Evolutionary conservation across 2,113 vertebrate genomes (phyloP).

Genomic region (Myotis davidii): DNA sequence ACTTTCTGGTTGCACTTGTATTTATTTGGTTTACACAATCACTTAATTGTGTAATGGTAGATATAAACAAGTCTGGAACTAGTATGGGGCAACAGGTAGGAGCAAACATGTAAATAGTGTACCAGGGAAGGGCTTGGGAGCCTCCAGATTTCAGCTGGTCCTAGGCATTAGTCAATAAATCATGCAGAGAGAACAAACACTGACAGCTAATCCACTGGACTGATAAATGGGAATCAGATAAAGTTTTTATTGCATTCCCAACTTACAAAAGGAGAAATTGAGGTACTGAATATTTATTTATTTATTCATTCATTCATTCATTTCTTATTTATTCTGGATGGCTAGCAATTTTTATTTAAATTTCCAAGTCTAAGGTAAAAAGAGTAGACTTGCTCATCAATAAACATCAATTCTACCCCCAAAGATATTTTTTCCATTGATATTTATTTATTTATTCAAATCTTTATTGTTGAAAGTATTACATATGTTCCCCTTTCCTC

Average conservation of each 20-base stretch:
- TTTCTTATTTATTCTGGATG: too few relatives aligned
- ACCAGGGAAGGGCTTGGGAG: not conserved
- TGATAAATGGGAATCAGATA: not conserved
- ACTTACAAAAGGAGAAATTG: not conserved
- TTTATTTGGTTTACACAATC: not conserved
- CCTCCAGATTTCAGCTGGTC: not conserved
- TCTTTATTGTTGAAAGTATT: too few relatives aligned
- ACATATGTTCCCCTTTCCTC: too few relatives aligned
- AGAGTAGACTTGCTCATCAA: too few relatives aligned
- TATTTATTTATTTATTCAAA: too few relatives aligned
- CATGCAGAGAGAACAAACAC: not conserved
- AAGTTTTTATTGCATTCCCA: constrained; percentile 8
- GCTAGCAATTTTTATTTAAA: too few relatives aligned
- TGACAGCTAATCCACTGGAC: not conserved
- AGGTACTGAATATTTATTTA: not conserved
- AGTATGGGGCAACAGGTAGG: not conserved
- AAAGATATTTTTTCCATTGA: too few relatives aligned
- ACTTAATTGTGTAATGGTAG: not conserved
- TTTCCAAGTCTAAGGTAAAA: too few relatives aligned
- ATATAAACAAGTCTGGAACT: not conserved
- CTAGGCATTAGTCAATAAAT: not conserved
- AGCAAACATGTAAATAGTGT: not conserved
- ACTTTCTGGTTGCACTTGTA: constrained; percentile 7
- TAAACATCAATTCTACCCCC: too few relatives aligned
- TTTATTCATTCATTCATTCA: too few relatives aligned